phyloP scores from a whole-genome alignment of 2,113 vertebrate species.

The Columbina picui region DNA sequence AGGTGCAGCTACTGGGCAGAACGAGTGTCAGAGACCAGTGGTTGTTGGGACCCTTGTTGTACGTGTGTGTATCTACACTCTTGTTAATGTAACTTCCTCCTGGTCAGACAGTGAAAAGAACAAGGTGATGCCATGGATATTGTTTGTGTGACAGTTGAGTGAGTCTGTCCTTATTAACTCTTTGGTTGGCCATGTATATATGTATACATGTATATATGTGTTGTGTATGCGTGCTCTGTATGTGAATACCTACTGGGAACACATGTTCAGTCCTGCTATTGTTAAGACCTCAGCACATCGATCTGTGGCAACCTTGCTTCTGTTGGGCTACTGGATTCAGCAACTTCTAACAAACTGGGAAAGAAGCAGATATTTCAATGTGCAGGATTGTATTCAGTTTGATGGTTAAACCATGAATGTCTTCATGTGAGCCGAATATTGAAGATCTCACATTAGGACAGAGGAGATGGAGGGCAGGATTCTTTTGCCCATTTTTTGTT shows the following conservation, averaged over 20 bases:
- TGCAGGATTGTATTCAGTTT: neutral
- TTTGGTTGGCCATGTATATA: neutral
- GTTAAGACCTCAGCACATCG: neutral
- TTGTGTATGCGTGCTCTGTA: neutral
- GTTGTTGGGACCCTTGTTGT: neutral
- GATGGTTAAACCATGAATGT: neutral
- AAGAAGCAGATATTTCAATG: neutral
- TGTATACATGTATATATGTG: neutral
- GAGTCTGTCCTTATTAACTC: neutral
- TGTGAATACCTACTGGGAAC: neutral
- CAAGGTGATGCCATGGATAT: no score
- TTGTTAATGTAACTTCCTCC: neutral
- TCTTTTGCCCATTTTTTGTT: neutral
- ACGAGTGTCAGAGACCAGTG: neutral
- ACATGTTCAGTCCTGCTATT: neutral
- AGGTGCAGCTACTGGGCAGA: neutral
- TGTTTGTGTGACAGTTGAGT: neutral
- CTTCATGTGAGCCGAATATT: neutral
- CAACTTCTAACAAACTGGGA: neutral
- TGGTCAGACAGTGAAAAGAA: neutral
- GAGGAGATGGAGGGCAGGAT: neutral
- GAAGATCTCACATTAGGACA: accelerated
- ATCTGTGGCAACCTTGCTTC: neutral
- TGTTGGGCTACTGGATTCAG: neutral
- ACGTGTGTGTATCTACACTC: accelerated